These are phyloP conservation scores for Chascanopsetta lugubris DNA, from an alignment of 2,113 vertebrate genomes.

Conservation along the genomic window DNA sequence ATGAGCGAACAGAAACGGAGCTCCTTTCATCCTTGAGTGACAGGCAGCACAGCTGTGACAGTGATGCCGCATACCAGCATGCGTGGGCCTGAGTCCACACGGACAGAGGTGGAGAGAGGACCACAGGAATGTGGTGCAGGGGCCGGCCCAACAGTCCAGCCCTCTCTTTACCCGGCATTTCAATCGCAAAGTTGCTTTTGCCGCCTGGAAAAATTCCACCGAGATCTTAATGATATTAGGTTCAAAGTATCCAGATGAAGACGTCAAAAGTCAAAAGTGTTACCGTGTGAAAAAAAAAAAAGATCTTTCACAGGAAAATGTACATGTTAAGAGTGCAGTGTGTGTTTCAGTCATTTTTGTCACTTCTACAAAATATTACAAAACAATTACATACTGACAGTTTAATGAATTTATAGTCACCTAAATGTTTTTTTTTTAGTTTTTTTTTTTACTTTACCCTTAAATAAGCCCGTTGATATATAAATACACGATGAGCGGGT, in stretches of 20 bases:
- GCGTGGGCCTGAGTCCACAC: constrained; percentile 47
- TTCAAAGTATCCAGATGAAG: not conserved
- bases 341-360: too few species aligned
- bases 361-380: too few species aligned
- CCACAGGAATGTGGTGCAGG: constrained; percentile 43
- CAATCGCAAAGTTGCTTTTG: constrained; percentile 32
- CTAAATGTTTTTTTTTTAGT: too few species aligned
- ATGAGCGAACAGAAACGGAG: constrained; percentile 49
- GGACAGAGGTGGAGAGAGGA: constrained; percentile 5
- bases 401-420: too few species aligned
- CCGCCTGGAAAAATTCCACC: constrained; percentile 25
- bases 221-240: constrained; percentile 25
- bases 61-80: constrained; percentile 41
- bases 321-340: not conserved
- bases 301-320: not conserved
- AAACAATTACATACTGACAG: too few species aligned
- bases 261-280: constrained; percentile 1
- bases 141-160: not conserved
- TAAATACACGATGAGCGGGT: too few species aligned
- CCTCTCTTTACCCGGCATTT: constrained; percentile 35
- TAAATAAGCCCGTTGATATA: too few species aligned
- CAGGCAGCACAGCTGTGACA: constrained; percentile 62
- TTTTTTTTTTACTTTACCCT: too few species aligned
- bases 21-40: constrained; percentile 58
- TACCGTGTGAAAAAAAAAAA: constrained; percentile 1